Percentiles rank a stretch among this genome's conserved stretches.
These are phyloP conservation scores for Anoplopoma fimbria DNA, from an alignment of 2,113 vertebrate genomes.

Conservation along the genomic window DNA sequence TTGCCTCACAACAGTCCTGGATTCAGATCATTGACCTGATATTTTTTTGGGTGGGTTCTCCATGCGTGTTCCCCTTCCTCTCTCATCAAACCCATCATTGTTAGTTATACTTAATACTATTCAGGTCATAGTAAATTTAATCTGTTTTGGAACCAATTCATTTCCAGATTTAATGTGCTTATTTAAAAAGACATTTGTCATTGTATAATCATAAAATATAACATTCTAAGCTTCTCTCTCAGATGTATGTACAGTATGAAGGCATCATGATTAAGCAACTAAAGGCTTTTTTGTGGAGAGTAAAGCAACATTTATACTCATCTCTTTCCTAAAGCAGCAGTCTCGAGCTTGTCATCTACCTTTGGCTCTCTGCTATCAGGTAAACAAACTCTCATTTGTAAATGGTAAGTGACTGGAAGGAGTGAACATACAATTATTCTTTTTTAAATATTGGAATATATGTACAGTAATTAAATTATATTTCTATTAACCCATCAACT, in stretches of 20 bases:
- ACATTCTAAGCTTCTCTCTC: slow-evolving; percentile 19
- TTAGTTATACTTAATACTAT: background rate
- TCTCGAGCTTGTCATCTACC: slow-evolving; percentile 28
- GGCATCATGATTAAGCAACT: slow-evolving; percentile 72
- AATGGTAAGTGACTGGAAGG: slow-evolving; percentile 73
- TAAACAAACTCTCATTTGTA: slow-evolving; percentile 75
- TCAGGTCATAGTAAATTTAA: background rate
- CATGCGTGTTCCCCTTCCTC: background rate
- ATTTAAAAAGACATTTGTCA: slow-evolving; percentile 34
- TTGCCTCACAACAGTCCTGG: background rate
- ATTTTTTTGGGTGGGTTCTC: background rate
- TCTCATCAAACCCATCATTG: background rate
- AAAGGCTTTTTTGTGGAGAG: slow-evolving; percentile 17
- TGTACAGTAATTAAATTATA: slow-evolving; percentile 4
- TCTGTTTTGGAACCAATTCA: slow-evolving; percentile 10
- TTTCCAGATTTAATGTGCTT: background rate
- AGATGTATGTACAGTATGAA: slow-evolving; percentile 61
- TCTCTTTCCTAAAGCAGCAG: slow-evolving; percentile 1
- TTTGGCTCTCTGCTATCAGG: slow-evolving; percentile 49
- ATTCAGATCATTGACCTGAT: slow-evolving; percentile 23
- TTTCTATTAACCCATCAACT: background rate
- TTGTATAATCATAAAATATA: slow-evolving; percentile 18
- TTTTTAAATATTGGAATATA: slow-evolving; percentile 31
- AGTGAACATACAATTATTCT: slow-evolving; percentile 18
- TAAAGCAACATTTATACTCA: background rate